Evolutionary conservation across 2,888 invertebrate species (phyloP), one percentile per base, ranked within the genome.

Genomic region (Dicyrtoma fusca): DNA sequence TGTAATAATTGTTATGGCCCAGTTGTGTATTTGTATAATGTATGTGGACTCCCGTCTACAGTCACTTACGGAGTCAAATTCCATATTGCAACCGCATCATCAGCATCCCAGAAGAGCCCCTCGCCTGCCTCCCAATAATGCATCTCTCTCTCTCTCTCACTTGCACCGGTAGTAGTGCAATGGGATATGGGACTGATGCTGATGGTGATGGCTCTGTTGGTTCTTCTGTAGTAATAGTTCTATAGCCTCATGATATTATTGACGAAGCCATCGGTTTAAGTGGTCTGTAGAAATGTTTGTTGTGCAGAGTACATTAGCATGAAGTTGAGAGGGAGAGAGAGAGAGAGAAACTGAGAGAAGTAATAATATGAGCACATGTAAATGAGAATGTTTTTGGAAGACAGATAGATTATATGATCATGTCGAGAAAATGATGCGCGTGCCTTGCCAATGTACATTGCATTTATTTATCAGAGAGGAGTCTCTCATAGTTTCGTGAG

Each of bases 371-470:
- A 68, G 53, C 34, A 53, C 53, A 66, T 66, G 53, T 42, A 68
- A 64, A 64, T 64, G 64, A 47, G 44, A 45, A 64, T 64, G 64
- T 45, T 64, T 47, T 19, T 64, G 21, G 45, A 64, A 47, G 64
- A 64, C 45, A 64, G 45, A 64, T 47, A 47, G 49, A 61, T 42
- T 49, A 65, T 49, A 53, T 66, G 26, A 26, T 42, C 25, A 53
- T 51, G 49, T 49, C 34, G n/a, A 45, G 23, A 21, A 19, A 64
- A 64, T 64, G 64, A 44, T 34, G 42, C 68, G 68, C 55, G 68
- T 68, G 68, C 68, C 68, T 68, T 55, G 44, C 44, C 25, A 68
- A 47, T 53, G 53, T 61, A 42, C 13, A n/a, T 61, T 47, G 45
- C 44, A 63, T 44, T 34, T 21, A 49, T 44, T 64, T 64, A 19